A percentile compares a stretch with the other conserved stretches of the same genome.
phyloP scores from a whole-genome alignment of 2,113 vertebrate species.

The Halichoeres trimaculatus region DNA sequence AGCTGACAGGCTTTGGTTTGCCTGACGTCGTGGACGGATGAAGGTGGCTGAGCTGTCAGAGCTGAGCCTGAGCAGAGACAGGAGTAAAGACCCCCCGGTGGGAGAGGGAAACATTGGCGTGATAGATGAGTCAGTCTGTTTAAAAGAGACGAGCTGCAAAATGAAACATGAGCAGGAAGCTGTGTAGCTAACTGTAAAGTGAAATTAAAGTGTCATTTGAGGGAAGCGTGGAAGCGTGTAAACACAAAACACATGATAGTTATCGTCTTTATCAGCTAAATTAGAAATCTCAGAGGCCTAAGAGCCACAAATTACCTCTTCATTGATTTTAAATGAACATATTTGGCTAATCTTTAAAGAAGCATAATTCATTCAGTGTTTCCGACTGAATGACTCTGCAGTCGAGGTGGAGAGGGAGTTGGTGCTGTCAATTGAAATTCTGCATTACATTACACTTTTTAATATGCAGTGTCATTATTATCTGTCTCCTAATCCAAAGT shows the following conservation, averaged over 20 bases:
- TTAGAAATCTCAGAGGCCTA: too few species aligned
- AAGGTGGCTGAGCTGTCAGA: slow-evolving; percentile 55
- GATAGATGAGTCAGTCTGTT: slow-evolving; percentile 29
- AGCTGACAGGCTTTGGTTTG: slow-evolving; percentile 51
- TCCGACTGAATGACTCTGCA: too few species aligned
- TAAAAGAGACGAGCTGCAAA: slow-evolving; percentile 1
- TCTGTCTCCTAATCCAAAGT: too few species aligned
- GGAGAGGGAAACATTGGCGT: slow-evolving; percentile 21
- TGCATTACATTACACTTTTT: too few species aligned
- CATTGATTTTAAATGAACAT: too few species aligned
- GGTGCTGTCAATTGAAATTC: too few species aligned
- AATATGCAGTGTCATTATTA: too few species aligned
- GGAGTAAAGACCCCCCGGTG: slow-evolving; percentile 22
- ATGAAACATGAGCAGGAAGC: not conserved
- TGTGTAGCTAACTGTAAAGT: not conserved
- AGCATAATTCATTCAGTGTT: too few species aligned
- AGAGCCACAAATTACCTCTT: too few species aligned
- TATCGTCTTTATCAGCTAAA: too few species aligned
- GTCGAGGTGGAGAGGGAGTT: too few species aligned
- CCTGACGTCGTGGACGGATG: slow-evolving; percentile 47
- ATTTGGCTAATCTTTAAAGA: too few species aligned
- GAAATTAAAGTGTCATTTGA: not conserved
- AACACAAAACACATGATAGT: not conserved
- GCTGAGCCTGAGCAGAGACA: slow-evolving; percentile 40
- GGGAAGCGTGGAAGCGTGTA: not conserved